Base-by-base conservation (phyloP, 1,140 invertebrate genomes). In the Lucilia sericata region DNA sequence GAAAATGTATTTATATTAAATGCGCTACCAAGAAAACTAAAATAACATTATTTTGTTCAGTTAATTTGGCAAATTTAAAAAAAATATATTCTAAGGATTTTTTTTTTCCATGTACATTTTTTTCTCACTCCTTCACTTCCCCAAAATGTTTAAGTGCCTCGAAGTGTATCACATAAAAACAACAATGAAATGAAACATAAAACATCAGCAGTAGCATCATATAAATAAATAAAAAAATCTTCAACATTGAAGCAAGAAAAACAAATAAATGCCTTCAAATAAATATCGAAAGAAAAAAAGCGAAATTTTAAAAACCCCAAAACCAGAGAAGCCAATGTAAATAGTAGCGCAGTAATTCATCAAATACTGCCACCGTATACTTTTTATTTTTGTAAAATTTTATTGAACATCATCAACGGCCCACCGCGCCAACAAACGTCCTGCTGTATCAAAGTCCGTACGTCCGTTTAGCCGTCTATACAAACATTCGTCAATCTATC, bases 91-190 rank as follows among this genome's bases (percentile, higher is more conserved):
- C 42, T 8, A 42, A 30, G 25, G 3, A 42, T 2, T 42, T 42
- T 42, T 42, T 42, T 5, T 42, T 10, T 42, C 42, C 5, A 42
- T 42, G 42, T 42, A 42, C 5, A 42, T 42, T 2, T 42, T 30
- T 30, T 30, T 30, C 25, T 14, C 49, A 65, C 65, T 78, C 17
- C 34, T 49, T 49, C 17, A 78, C 55, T 80, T 13, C 42, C 74
- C 75, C 19, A 51, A 19, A 42, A 19, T 49, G 51, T 80, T 80
- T 49, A 13, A 80, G 76, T 21, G 76, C 21, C 76, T 51, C 42
- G 76, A 80, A 80, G 42, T 80, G 76, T 51, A 80, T 80, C 76
- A 36, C 14, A 36, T 76, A 14, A 80, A 49, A 80, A 51, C 42
- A 49, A 21, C 7, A 70, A 19, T 9, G 9, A 19, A 70, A 25